A percentile compares a stretch with the other conserved stretches of the same genome.
Evolutionary conservation across 2,797 vertebrate species (phyloP).

Genomic region (Syngnathus rostellatus): DNA sequence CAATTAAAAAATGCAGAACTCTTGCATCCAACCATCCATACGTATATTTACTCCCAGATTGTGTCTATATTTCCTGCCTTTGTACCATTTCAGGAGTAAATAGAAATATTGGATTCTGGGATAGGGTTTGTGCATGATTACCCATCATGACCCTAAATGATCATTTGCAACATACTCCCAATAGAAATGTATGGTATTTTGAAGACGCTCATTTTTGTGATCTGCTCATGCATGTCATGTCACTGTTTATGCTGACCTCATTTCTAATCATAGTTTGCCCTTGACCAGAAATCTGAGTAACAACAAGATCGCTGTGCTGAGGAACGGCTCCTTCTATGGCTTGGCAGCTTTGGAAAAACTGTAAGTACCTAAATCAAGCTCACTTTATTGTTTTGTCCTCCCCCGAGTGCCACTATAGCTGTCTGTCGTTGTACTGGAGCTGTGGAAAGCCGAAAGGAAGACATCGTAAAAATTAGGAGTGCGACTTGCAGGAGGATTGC

Average conservation of each 20-base stretch:
- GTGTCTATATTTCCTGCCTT: no score
- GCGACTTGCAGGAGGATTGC: conserved; percentile 18
- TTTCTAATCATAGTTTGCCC: conserved; percentile 24
- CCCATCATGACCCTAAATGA: neutral
- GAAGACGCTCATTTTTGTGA: conserved; percentile 11
- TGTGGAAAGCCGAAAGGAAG: conserved; percentile 11
- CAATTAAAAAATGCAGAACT: no score
- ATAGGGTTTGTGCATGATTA: no score
- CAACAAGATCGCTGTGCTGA: conserved; percentile 79
- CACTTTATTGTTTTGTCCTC: conserved; percentile 39
- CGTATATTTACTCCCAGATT: no score
- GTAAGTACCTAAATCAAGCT: conserved; percentile 74
- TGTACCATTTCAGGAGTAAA: no score
- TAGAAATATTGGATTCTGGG: no score
- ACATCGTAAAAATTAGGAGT: conserved; percentile 21
- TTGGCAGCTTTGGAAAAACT: conserved; percentile 79
- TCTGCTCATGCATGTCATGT: conserved; percentile 12
- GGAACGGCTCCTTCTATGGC: conserved; percentile 78
- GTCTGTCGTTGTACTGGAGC: conserved; percentile 30
- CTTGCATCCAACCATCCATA: no score
- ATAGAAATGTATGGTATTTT: neutral
- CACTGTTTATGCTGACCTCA: conserved; percentile 24
- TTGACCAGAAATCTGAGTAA: conserved; percentile 77
- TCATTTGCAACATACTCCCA: neutral
- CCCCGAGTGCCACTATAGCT: conserved; percentile 33